phyloP scores from a whole-genome alignment of 2,113 vertebrate genomes.

The Dendropsophus ebraccatus region DNA sequence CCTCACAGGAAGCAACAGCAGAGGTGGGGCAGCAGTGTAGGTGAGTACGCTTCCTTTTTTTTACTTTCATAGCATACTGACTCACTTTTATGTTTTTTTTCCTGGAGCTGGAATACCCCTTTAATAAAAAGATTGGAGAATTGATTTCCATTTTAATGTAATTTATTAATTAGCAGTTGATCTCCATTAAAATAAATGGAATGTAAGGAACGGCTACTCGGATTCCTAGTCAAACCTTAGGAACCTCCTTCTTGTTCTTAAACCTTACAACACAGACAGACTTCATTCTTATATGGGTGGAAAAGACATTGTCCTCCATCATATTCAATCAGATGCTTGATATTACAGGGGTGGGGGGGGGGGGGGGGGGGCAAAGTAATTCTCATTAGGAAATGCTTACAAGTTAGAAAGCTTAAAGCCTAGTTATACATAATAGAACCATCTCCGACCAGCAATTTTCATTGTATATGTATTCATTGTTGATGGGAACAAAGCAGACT shows the following conservation, averaged over 20 bases:
- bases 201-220: not conserved
- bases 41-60: too few species aligned
- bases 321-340: not conserved
- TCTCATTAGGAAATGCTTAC: not conserved
- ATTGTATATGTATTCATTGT: not conserved
- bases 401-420: not conserved
- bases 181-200: too few species aligned
- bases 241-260: not conserved
- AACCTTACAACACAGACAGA: not conserved
- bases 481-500: constrained; percentile 4
- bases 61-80: too few species aligned
- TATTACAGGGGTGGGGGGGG: not conserved
- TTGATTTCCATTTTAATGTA: too few species aligned
- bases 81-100: too few species aligned
- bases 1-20: too few species aligned
- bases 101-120: too few species aligned
- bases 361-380: not conserved
- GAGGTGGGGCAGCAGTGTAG: too few species aligned
- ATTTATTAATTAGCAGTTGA: too few species aligned
- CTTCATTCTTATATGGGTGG: not conserved
- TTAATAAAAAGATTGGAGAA: too few species aligned
- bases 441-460: not conserved
- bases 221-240: not conserved
- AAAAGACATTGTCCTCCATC: not conserved
- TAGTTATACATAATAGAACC: constrained; percentile 1